Base-by-base conservation (phyloP, 2,113 vertebrate genomes). In the Lasiurus borealis region DNA sequence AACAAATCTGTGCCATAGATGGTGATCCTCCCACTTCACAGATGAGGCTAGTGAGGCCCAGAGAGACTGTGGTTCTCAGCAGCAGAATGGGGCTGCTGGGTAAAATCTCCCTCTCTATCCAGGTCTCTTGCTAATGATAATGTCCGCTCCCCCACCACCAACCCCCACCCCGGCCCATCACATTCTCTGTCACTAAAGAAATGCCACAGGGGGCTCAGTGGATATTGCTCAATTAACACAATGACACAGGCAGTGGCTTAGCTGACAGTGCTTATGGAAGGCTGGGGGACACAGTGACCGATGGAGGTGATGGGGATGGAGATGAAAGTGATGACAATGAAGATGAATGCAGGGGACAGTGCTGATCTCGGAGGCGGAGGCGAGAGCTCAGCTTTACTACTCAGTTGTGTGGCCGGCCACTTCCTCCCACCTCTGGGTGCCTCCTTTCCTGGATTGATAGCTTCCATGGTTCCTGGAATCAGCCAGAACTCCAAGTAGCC, bases 261-360 rank as follows among this genome's bases (percentile, higher is more conserved):
- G 10, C 64, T 31, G 36, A 64, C 27, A 16, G 0, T n/a, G 10
- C 81, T 59, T 11, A 8, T 14, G 19, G 21, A 93, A 46, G 77
- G 52, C 59, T 50, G 15, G 46, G 48, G 25, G 18, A 34, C 29
- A n/a, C 1, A 12, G 31, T n/a, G 27, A 6, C 29, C 3, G 12
- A 10, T 34, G 52, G 66, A 44, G 59, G 78, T 73, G 40, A 21
- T 0, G 27, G 27, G 8, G 27, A 34, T 29, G 25, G 3, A 0
- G 19, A 23, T 40, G n/a, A 31, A 13, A 25, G 23, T 1, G 27
- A 15, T 11, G 27, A 16, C 15, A 31, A 21, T 12, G 21, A 25
- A 6, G 52, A 40, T 7, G 57, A 48, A 9, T 1, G 0, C 4
- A 36, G 68, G 50, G 5, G 14, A 31, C 8, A 1, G 7, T 3